Conservation (phyloP, 1,140 invertebrate species). For the Proctacanthus coquilletti region DNA sequence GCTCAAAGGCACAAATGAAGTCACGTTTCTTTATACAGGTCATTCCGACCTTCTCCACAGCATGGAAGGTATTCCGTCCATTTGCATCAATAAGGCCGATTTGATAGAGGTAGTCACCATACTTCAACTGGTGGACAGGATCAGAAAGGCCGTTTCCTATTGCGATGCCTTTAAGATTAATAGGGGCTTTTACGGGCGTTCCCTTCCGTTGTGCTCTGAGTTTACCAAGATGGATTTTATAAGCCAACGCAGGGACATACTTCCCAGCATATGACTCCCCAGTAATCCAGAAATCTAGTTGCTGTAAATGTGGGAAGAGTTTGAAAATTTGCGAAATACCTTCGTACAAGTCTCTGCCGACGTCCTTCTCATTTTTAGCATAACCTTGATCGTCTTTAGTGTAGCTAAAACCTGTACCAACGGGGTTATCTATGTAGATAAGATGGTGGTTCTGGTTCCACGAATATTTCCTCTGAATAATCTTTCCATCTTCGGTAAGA, state of each 20-base stretch:
- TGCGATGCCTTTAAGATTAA: conserved; percentile 55
- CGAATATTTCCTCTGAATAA: conserved; percentile 43
- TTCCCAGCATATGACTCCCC: conserved; percentile 81
- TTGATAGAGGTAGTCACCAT: conserved; percentile 69
- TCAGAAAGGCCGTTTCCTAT: conserved; percentile 79
- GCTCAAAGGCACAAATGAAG: conserved; percentile 46
- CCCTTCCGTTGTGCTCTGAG: conserved; percentile 33
- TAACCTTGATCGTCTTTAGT: conserved; percentile 46
- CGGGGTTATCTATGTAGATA: conserved; percentile 77
- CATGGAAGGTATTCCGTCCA: conserved; percentile 41
- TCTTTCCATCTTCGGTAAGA: conserved; percentile 39
- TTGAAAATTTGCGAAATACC: conserved; percentile 56
- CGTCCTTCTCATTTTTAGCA: conserved; percentile 44
- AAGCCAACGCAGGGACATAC: conserved; percentile 63
- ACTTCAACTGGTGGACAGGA: conserved; percentile 60
- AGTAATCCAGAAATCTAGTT: conserved; percentile 57
- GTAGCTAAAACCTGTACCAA: conserved; percentile 66
- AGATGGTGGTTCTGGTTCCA: conserved; percentile 62
- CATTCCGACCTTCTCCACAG: conserved; percentile 38
- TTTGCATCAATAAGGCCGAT: conserved; percentile 60
- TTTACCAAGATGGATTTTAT: conserved; percentile 53
- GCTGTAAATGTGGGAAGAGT: conserved; percentile 48
- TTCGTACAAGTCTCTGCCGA: conserved; percentile 48
- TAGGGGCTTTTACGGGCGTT: conserved; percentile 34
- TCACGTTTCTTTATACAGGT: conserved; percentile 42